phyloP scores from a whole-genome alignment of 2,113 vertebrate genomes.

The Mustelus asterias region DNA sequence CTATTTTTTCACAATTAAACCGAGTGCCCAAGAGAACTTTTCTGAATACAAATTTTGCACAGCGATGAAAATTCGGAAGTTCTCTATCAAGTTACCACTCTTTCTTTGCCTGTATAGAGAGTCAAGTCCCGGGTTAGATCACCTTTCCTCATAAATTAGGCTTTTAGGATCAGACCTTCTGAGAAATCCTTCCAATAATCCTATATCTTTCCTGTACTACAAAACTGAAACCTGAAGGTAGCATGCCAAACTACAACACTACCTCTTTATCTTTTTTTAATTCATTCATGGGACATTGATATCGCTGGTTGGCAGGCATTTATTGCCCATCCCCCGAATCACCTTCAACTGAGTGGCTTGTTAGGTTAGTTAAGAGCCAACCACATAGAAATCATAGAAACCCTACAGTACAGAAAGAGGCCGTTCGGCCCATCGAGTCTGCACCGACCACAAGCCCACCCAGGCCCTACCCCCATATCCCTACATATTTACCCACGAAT shows the following conservation, averaged over 20 bases:
- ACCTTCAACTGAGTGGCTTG: no score
- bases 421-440: no score
- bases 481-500: no score
- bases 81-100: neutral
- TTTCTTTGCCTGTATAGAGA: neutral
- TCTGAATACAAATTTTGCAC: neutral
- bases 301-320: no score
- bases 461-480: no score
- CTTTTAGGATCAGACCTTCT: neutral
- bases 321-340: no score
- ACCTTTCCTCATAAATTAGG: neutral
- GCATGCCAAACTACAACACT: neutral
- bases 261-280: neutral
- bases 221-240: neutral
- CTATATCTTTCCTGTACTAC: neutral
- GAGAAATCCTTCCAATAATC: neutral
- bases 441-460: no score
- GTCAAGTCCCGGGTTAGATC: neutral
- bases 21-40: neutral
- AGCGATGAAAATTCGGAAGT: neutral
- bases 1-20: neutral
- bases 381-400: no score
- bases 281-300: no score
- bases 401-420: no score
- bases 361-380: no score